Base-by-base conservation (phyloP, 2,797 vertebrate genomes). In the Anabas testudineus region DNA sequence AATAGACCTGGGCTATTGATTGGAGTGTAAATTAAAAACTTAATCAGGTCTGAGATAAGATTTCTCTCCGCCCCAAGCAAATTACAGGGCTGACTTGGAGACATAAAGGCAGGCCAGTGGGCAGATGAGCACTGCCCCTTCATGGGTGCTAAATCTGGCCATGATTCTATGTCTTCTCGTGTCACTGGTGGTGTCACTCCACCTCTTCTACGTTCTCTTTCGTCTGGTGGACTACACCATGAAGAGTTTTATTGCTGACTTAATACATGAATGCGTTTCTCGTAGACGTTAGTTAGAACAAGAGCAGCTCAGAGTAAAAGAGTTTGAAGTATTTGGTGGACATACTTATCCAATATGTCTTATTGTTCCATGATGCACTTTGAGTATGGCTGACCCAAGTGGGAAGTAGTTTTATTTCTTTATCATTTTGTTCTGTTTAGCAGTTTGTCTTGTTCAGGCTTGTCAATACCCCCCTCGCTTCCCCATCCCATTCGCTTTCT, bases 1-100 rank as follows among this genome's bases (percentile, higher is more conserved):
- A 96, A 98, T 99, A 99, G 96, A 98, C 96, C 96, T 95, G 95
- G 87, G 93, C 93, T 98, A 99, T 99, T 98, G 98, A 99, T 98
- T 96, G 94, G 95, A 94, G 95, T 98, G 97, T 99, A 98, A 99
- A 99, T 99, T 99, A 99, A 99, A 99, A 97, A 98, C 97, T 98
- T 99, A 98, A 98, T 99, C 97, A 98, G 97, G 96, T 96, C 89
- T 62, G 82, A 94, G 94, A 95, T 95, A 94, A 94, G 94, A 94
- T 94, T 95, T 94, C 94, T 95, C 94, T 95, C 90, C 65, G 75
- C 93, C 92, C 87, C 90, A 78, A 93, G 93, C 93, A 94, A 94
- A 94, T 94, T 94, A 91, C 92, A 90, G 90, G 90, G 84, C 83
- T 85, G 88, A 85, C 89, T 90, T 74, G 69, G 85, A 93, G 90